Base-by-base conservation (phyloP, 2,888 invertebrate species). In the Drosophila quinaria region DNA sequence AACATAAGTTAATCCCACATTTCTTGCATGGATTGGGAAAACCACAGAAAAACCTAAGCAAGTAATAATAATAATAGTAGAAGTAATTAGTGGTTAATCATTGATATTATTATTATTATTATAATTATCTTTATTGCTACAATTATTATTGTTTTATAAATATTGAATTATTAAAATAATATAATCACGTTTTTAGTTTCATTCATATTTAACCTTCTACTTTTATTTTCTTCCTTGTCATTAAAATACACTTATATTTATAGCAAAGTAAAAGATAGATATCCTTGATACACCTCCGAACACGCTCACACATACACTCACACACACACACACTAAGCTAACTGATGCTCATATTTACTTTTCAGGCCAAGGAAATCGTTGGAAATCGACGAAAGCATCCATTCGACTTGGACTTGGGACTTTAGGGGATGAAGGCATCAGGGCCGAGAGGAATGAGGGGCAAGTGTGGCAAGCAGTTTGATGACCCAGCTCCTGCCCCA, bases 401-500 rank as follows among this genome's bases (percentile, higher is more conserved):
- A 70, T 67, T 63, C 46, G 60, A 56, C 56, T 73, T 51, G 60
- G 68, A 72, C 56, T 47, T 37, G 22, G 49, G 22, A 22, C 50
- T 68, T 68, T 41, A 31, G 61, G 73, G 75, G 67, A 58, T 72
- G 67, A 63, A 60, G 25, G 1, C 11, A n/a, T 41, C 9, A 37
- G n/a, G 46, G n/a, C 13, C n/a, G n/a, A 15, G 13, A 33, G 3
- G 0, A 11, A 33, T 4, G 0, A 11, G 47, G 39, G 64, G 46
- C 10, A 61, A 62, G 52, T 47, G 58, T 46, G 55, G 41, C 60
- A 54, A 54, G 62, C 74, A 87, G 87, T 84, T 84, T 84, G 75
- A 85, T 87, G 87, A 87, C 84, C 82, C 81, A 78, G 63, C 72
- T 61, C 44, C 80, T 56, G 47, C 41, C 58, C 5, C 54, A 52